phyloP scores from a whole-genome alignment of 2,797 vertebrate genomes.

The Novumbra hubbsi region DNA sequence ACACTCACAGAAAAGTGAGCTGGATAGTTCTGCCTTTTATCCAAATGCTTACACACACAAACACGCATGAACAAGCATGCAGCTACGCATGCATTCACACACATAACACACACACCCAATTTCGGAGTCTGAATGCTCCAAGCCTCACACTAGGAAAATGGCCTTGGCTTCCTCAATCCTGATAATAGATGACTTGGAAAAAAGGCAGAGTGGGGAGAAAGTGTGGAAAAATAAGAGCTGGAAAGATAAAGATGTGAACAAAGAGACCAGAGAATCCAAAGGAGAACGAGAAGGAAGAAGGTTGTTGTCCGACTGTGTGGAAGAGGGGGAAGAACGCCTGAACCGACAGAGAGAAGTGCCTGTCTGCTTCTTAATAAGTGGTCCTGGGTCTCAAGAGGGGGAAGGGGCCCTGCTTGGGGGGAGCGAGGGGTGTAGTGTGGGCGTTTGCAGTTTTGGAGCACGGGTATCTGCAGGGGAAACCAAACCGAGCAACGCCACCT shows the following conservation, averaged over 20 bases:
- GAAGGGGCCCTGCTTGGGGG: background rate
- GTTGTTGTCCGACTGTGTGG: background rate
- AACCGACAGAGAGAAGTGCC: background rate
- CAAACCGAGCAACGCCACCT: background rate
- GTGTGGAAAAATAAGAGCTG: slow-evolving; percentile 15
- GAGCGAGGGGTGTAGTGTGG: background rate
- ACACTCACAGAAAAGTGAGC: too few species aligned
- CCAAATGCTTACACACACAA: too few species aligned
- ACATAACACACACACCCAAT: background rate
- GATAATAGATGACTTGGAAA: slow-evolving; percentile 4
- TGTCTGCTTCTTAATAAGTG: background rate
- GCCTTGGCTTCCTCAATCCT: slow-evolving; percentile 31
- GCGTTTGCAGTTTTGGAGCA: background rate
- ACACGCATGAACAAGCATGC: background rate
- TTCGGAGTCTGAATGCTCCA: slow-evolving; percentile 13
- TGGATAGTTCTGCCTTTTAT: too few species aligned
- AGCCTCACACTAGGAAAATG: slow-evolving; percentile 26
- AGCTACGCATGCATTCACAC: too few species aligned
- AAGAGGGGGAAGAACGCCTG: slow-evolving; percentile 5
- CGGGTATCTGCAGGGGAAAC: background rate
- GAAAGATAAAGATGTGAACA: slow-evolving; percentile 7
- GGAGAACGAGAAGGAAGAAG: background rate
- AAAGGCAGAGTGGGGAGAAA: slow-evolving; percentile 18
- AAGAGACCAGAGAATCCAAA: background rate
- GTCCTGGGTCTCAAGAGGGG: background rate